These are phyloP conservation scores for Chymomyza fuscimana DNA, from an alignment of 2,888 invertebrate species.

Conservation along the genomic window DNA sequence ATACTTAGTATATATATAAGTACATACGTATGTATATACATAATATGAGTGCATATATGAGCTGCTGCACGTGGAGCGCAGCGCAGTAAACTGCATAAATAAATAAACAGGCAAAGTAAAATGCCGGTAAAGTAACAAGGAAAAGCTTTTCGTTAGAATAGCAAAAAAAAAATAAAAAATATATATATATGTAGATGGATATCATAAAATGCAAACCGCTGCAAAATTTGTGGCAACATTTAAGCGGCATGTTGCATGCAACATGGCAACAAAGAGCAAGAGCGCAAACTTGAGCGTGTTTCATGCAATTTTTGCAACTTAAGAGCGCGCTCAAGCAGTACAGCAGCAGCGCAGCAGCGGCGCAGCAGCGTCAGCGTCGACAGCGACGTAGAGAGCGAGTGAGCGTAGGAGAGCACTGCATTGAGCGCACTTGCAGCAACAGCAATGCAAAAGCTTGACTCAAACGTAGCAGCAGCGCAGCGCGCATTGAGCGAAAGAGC, in stretches of 20 bases:
- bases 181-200: too few species aligned
- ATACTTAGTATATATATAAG: not conserved
- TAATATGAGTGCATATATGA: not conserved
- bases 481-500: not conserved
- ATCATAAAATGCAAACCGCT: not conserved
- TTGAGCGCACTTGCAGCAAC: constrained; percentile 1
- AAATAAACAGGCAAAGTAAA: constrained; percentile 6
- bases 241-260: constrained; percentile 1
- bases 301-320: constrained; percentile 37
- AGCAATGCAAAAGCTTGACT: constrained; percentile 38
- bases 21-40: not conserved
- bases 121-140: constrained; percentile 14
- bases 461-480: constrained; percentile 24
- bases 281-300: constrained; percentile 8
- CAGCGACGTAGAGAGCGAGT: constrained; percentile 37
- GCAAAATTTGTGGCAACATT: constrained; percentile 49
- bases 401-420: too few species aligned
- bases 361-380: constrained; percentile 13
- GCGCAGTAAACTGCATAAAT: not conserved
- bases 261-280: constrained; percentile 10
- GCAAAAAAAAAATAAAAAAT: not conserved
- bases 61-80: constrained; percentile 2
- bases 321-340: constrained; percentile 32
- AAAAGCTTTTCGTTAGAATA: constrained; percentile 5
- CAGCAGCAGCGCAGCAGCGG: constrained; percentile 1